Percentiles rank a stretch among this genome's conserved stretches.
These are phyloP conservation scores for Struthidea cinerea DNA, from an alignment of 2,113 vertebrate species.

Conservation along the genomic window DNA sequence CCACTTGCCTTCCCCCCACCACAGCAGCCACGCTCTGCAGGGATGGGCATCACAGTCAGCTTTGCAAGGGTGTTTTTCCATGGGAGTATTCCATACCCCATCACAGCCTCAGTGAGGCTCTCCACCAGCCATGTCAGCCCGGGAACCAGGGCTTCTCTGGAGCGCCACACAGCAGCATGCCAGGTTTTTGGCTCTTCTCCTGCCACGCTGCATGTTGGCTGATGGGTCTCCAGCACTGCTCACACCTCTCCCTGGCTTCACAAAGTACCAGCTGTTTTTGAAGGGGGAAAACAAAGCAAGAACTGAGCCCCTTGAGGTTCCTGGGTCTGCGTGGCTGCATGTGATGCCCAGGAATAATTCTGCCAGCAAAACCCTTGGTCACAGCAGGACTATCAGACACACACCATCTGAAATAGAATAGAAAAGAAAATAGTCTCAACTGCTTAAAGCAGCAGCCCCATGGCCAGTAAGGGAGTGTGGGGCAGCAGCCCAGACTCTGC, in stretches of 20 bases:
- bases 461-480: not conserved
- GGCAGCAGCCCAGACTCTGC: not conserved
- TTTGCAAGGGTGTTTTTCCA: not conserved
- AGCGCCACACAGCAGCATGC: accelerated
- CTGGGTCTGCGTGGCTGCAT: not conserved
- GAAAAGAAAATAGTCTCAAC: not conserved
- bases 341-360: not conserved
- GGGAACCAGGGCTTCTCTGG: not conserved
- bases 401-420: not conserved
- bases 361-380: not conserved
- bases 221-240: not conserved
- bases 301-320: not conserved
- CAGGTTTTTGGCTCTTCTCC: not conserved
- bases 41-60: not conserved
- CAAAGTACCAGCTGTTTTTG: not conserved
- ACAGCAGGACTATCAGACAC: not conserved
- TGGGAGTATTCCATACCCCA: not conserved
- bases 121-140: not conserved
- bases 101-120: not conserved
- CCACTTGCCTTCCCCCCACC: not conserved
- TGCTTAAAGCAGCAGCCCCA: not conserved
- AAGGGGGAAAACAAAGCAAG: not conserved
- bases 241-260: not conserved
- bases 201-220: not conserved
- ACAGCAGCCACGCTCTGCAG: not conserved